Conservation (phyloP, 2,113 vertebrate genomes). For the Neopipo cinnamomea region DNA sequence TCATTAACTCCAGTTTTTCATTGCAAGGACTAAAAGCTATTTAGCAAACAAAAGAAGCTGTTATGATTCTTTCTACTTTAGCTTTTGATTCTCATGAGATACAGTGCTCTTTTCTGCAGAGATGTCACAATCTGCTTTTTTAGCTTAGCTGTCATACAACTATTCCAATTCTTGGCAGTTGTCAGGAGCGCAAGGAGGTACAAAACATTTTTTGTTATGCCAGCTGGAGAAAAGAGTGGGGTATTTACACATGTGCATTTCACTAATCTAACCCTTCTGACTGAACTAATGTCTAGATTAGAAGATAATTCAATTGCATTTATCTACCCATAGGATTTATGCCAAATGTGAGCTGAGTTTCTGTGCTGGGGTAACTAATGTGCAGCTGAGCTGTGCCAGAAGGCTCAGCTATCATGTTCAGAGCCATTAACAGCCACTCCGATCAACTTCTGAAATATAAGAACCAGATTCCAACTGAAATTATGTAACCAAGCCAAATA, state of each 20-base stretch:
- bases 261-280: background rate
- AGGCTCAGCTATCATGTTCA: background rate
- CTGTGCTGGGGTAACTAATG: background rate
- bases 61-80: background rate
- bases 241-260: conserved; percentile 19
- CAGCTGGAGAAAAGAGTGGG: background rate
- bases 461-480: background rate
- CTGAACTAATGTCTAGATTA: conserved; percentile 25
- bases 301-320: conserved; percentile 33
- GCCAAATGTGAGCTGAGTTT: conserved; percentile 14
- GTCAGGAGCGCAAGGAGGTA: background rate
- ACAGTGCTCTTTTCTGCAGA: background rate
- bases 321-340: background rate
- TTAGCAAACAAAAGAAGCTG: conserved; percentile 11
- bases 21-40: background rate
- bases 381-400: background rate
- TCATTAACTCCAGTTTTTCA: conserved; percentile 6
- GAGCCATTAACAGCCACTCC: background rate
- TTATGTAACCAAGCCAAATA: background rate
- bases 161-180: background rate
- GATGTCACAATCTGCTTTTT: background rate
- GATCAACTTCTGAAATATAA: conserved; percentile 8
- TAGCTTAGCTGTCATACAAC: background rate
- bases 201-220: conserved; percentile 6
- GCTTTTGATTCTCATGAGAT: background rate